These are phyloP conservation scores for Platygyra sinensis DNA, from an alignment of 64 coral and sea anemone species.

Conservation along the genomic window DNA sequence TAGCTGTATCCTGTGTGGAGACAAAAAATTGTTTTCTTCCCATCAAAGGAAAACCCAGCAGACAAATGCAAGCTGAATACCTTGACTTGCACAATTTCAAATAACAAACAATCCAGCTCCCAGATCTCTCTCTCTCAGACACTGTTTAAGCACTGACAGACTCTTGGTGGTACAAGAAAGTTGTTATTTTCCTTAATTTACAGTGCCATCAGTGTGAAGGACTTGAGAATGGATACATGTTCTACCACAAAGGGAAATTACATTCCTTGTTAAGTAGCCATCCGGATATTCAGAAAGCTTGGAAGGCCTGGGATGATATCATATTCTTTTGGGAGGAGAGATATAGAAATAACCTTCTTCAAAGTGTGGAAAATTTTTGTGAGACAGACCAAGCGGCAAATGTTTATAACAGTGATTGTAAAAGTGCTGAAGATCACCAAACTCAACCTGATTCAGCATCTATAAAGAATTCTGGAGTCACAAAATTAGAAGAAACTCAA, in stretches of 20 bases:
- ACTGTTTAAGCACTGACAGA: no score
- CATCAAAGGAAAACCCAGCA: no score
- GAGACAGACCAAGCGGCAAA: not conserved
- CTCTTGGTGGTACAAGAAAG: not conserved
- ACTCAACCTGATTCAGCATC: not conserved
- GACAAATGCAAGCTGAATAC: no score
- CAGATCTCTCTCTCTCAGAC: no score
- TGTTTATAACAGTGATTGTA: not conserved
- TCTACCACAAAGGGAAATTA: conserved; percentile 41
- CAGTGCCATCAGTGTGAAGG: conserved; percentile 23
- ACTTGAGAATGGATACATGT: not conserved
- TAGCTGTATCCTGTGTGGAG: no score
- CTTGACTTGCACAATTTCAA: no score
- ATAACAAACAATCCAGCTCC: no score
- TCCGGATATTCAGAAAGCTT: conserved; percentile 26
- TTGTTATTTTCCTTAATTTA: not conserved
- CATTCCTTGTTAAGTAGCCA: conserved; percentile 26
- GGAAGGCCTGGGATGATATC: conserved; percentile 51
- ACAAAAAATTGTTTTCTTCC: no score
- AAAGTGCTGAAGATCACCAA: not conserved
- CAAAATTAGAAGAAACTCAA: not conserved
- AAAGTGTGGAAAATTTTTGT: not conserved
- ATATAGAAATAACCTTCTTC: not conserved
- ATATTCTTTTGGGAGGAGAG: conserved; percentile 14
- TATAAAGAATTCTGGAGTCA: not conserved